Evolutionary conservation across 2,113 vertebrate species (phyloP).

Genomic region (Sinocyclocheilus maitianheensis): DNA sequence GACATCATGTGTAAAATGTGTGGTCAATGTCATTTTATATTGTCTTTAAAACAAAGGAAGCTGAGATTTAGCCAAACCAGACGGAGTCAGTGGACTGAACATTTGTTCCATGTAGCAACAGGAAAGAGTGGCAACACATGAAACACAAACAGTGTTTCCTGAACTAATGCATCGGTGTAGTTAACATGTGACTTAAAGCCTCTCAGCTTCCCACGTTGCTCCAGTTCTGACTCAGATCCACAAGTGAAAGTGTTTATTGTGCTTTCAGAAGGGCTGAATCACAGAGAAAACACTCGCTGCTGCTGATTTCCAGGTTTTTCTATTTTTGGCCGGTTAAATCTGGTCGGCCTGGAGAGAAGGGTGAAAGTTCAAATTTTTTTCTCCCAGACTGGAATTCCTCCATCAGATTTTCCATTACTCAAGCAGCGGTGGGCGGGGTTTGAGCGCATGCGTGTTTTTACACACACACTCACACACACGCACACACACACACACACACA

Average conservation of each 20-base stretch:
- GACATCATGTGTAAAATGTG: not conserved
- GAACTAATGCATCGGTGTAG: not conserved
- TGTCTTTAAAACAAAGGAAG: not conserved
- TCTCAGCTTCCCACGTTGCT: constrained; percentile 10
- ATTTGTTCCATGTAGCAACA: not conserved
- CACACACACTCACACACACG: no score
- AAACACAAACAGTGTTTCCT: not conserved
- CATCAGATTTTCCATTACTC: constrained; percentile 88
- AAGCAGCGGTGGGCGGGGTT: constrained; percentile 71
- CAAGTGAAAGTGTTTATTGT: constrained; percentile 14
- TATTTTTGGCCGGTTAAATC: constrained; percentile 79
- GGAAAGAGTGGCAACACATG: not conserved
- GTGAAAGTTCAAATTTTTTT: constrained; percentile 85
- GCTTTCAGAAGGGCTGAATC: constrained; percentile 52
- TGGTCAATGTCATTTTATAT: not conserved
- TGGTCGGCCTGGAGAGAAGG: constrained; percentile 69
- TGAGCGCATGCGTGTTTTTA: constrained; percentile 34
- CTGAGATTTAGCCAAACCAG: not conserved
- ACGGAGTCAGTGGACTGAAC: not conserved
- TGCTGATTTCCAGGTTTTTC: constrained; percentile 74
- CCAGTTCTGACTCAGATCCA: not conserved
- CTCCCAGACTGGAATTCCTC: constrained; percentile 82
- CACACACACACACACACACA: no score
- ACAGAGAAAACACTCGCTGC: constrained; percentile 52
- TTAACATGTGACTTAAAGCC: not conserved